Evolutionary conservation across 2,797 vertebrate species (phyloP).

Genomic region (Spea hammondii): DNA sequence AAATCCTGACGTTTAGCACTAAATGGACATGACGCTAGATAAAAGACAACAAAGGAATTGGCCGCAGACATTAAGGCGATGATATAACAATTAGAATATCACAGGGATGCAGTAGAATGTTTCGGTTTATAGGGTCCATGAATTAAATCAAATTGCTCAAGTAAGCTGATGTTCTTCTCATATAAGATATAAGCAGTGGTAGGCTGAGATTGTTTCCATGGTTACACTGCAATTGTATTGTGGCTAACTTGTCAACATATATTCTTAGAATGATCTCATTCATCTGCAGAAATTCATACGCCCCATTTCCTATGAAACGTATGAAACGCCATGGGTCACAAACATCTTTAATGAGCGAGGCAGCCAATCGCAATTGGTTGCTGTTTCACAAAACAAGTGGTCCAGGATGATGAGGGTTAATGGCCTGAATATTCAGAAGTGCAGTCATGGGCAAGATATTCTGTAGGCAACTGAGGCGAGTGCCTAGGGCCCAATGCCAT

Average conservation of each 20-base stretch:
- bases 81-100: neutral
- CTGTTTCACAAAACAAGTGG: too few relatives aligned
- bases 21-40: too few relatives aligned
- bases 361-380: too few relatives aligned
- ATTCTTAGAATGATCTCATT: conserved; percentile 14
- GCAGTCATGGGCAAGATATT: too few relatives aligned
- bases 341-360: too few relatives aligned
- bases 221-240: conserved; percentile 32
- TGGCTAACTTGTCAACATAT: conserved; percentile 27
- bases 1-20: too few relatives aligned
- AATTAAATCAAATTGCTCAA: conserved; percentile 21
- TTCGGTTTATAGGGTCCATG: conserved; percentile 12
- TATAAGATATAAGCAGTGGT: conserved; percentile 15
- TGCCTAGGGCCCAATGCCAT: too few relatives aligned
- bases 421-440: too few relatives aligned
- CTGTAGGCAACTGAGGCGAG: too few relatives aligned
- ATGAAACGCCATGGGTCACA: too few relatives aligned
- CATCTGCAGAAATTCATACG: neutral
- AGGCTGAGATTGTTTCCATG: conserved; percentile 46
- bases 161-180: conserved; percentile 6
- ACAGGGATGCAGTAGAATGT: conserved; percentile 37
- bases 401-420: too few relatives aligned
- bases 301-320: neutral
- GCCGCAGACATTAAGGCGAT: neutral
- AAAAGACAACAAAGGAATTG: too few relatives aligned